Evolutionary conservation across 2,888 invertebrate genomes (phyloP), one percentile per base, ranked within the genome.

Genomic region (Netelia melanura): DNA sequence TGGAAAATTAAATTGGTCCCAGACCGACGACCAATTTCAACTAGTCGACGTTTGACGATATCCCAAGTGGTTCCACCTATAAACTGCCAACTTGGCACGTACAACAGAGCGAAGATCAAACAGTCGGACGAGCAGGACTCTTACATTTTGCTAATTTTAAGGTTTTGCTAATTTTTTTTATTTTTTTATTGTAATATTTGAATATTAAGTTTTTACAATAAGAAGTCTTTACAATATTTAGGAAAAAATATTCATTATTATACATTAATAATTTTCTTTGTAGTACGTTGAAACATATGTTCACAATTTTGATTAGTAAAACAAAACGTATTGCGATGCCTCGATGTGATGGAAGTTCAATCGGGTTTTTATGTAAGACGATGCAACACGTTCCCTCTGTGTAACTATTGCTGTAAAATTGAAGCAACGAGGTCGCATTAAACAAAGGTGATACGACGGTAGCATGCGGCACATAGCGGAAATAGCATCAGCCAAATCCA

Each of bases 1-100:
- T 87, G 77, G 64, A 77, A 87, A 91, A 91, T 89, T 84, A 89
- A 87, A 90, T 90, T 89, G 85, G 85, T 85, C 87, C 79, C 78
- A 74, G 74, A 83, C 67, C 67, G 86, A 87, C 81, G 86, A 83
- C 83, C 87, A 87, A 89, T 90, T 89, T 87, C 81, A 87, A 88
- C 86, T 88, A 86, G 85, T 76, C 74, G 88, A 88, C 88, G 89
- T 89, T 85, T 80, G 67, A 84, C 87, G 86, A 81, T 87, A 87
- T 85, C 82, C 71, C 83, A 83, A 74, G 83, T 81, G 86, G 88
- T 87, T 89, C 87, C 85, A 87, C 56, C 85, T 88, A 85, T 87
- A 87, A 88, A 87, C 88, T 85, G 80, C 83, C 86, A 81, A 86
- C 64, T 79, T 52, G 68, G 72, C 74, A 56, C 68, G 77, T 72